Evolutionary conservation across 1,140 invertebrate species (phyloP).

Genomic region (Euura lappo): DNA sequence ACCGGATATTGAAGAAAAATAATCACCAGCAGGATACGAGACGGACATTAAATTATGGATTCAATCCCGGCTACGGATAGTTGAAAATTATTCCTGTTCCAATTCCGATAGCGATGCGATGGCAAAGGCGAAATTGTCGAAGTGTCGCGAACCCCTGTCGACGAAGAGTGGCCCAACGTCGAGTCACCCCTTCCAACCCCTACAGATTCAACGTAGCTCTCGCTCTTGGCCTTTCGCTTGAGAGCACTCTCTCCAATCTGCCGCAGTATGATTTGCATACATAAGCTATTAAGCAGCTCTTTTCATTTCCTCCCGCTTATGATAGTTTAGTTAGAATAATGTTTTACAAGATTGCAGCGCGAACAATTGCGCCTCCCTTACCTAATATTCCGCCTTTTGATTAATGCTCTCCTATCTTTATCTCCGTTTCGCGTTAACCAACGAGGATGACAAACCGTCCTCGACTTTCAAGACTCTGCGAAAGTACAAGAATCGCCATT

Average conservation of each 20-base stretch:
- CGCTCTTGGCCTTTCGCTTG: constrained; percentile 2
- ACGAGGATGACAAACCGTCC: neutral
- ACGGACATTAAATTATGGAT: no score
- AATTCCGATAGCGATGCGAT: no score
- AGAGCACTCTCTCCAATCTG: constrained; percentile 58
- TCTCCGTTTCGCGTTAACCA: constrained; percentile 28
- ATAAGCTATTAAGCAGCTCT: constrained; percentile 64
- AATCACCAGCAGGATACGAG: no score
- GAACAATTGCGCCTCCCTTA: constrained; percentile 42
- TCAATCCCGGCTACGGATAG: no score
- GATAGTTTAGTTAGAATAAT: constrained; percentile 62
- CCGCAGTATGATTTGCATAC: constrained; percentile 57
- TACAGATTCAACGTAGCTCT: neutral
- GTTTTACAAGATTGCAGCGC: constrained; percentile 57
- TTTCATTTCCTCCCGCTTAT: constrained; percentile 64
- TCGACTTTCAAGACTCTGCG: neutral
- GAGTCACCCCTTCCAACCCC: neutral
- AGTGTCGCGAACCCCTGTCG: neutral
- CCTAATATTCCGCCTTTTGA: constrained; percentile 50
- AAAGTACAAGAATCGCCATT: neutral
- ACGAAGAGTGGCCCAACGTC: neutral
- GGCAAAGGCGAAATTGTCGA: no score
- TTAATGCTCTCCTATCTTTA: constrained; percentile 50
- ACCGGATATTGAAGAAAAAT: no score
- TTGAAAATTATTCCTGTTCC: no score